phyloP scores from a whole-genome alignment of 2,888 invertebrate species.

The Euproctis similis region DNA sequence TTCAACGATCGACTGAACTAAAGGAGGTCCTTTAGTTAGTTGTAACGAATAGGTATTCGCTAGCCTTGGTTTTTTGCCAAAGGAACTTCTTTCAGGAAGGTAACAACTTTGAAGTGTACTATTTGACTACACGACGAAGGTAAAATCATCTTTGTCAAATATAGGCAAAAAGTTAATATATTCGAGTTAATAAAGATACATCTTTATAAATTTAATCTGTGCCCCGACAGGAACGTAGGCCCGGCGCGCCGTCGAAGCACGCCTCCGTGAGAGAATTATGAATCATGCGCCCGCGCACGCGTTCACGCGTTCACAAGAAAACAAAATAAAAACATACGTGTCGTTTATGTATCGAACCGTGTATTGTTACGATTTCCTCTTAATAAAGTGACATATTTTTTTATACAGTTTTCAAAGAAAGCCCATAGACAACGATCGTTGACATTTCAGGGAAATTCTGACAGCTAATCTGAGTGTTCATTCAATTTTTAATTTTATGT shows the following conservation, averaged over 20 bases:
- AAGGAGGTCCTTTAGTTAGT: too few relatives aligned
- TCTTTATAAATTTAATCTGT: slow-evolving; percentile 9
- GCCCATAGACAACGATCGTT: background rate
- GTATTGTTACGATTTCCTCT: slow-evolving; percentile 12
- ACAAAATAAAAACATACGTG: too few relatives aligned
- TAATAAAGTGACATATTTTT: slow-evolving; percentile 6
- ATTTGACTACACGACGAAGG: too few relatives aligned
- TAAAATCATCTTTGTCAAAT: too few relatives aligned
- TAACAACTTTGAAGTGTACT: too few relatives aligned
- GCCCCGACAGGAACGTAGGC: slow-evolving; percentile 9
- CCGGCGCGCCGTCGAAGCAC: slow-evolving; percentile 7
- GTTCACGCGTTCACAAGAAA: slow-evolving; percentile 11
- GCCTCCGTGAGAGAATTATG: slow-evolving; percentile 12
- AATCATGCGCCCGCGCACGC: slow-evolving; percentile 11
- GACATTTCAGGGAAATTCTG: slow-evolving; percentile 4
- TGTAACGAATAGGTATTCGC: too few relatives aligned
- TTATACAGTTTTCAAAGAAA: slow-evolving; percentile 3
- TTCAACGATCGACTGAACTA: too few relatives aligned
- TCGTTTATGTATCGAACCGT: slow-evolving; percentile 3
- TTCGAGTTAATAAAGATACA: too few relatives aligned
- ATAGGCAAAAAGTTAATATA: too few relatives aligned
- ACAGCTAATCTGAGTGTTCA: background rate
- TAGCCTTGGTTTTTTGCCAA: too few relatives aligned
- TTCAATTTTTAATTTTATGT: too few relatives aligned
- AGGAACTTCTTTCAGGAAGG: too few relatives aligned